Evolutionary conservation across 2,888 invertebrate species (phyloP), one percentile per base, ranked within the genome.

Genomic region (Lochmaea capreae): DNA sequence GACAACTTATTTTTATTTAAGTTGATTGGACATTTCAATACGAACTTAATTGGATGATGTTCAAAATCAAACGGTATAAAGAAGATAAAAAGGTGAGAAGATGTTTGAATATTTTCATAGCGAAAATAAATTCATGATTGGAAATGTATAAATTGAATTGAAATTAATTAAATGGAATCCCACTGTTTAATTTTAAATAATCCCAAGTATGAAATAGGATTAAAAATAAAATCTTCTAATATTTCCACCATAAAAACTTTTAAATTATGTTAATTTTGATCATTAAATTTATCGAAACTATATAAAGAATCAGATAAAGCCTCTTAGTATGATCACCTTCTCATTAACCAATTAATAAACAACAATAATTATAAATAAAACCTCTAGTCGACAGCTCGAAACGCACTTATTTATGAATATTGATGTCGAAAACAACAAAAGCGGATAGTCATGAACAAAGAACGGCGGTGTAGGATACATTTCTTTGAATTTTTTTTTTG

Each of bases 371-470:
- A 73, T 72, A 70, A 77, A 77, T 73, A 72, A 78, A 66, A 65
- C 70, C 67, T 16, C 8, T 63, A 63, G 12, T 18, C 10, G 69
- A 72, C 67, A 72, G 71, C 76, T 73, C 74, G 74, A 71, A 67
- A 71, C 70, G 77, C 77, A 78, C 78, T 79, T 80, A 63, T 78
- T 70, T 78, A 80, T 78, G 79, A 79, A 80, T 79, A 79, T 79
- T 80, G 77, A 80, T 80, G 77, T 42, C 65, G 68, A 39, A 72
- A 74, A 78, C 65, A 77, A 54, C 71, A 63, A 65, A 70, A 70
- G 63, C 54, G 16, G 70, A 70, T 26, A 67, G 65, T 67, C 73
- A 75, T 65, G 75, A 67, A 63, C 67, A 59, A 62, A 73, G 63
- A 59, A 8, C 16, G 16, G 75, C 74, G 22, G 70, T 62, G 22